These are phyloP conservation scores for Epinotia bilunana DNA, from an alignment of 2,888 invertebrate species.

Conservation along the genomic window DNA sequence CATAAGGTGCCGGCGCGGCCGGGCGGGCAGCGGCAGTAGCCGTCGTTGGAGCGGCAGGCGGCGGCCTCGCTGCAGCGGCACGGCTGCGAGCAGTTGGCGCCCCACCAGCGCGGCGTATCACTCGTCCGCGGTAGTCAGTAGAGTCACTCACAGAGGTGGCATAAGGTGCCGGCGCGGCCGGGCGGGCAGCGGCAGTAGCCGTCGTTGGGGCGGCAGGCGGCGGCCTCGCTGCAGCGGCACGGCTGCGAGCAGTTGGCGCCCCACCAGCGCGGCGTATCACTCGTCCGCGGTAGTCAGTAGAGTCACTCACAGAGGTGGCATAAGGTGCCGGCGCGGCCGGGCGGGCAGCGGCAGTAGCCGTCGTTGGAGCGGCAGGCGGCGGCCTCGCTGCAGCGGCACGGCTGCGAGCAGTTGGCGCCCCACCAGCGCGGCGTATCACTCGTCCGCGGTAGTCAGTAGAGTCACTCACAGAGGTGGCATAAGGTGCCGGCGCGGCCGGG, in stretches of 20 bases:
- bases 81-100: conserved; percentile 91
- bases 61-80: conserved; percentile 92
- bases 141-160: conserved; percentile 88
- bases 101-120: conserved; percentile 88
- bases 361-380: conserved; percentile 92
- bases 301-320: conserved; percentile 90
- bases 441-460: too few species aligned
- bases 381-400: conserved; percentile 91
- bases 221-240: conserved; percentile 91
- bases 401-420: conserved; percentile 92
- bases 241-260: conserved; percentile 92
- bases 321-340: conserved; percentile 92
- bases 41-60: conserved; percentile 92
- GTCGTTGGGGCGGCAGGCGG: conserved; percentile 92
- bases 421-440: conserved; percentile 87
- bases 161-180: conserved; percentile 92
- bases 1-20: conserved; percentile 93
- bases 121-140: too few species aligned
- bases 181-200: conserved; percentile 92
- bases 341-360: conserved; percentile 92
- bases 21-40: conserved; percentile 91
- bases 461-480: conserved; percentile 90
- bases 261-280: conserved; percentile 87
- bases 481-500: conserved; percentile 92
- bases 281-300: too few species aligned